phyloP scores from a whole-genome alignment of 2,113 vertebrate genomes.

The Taurulus bubalis region DNA sequence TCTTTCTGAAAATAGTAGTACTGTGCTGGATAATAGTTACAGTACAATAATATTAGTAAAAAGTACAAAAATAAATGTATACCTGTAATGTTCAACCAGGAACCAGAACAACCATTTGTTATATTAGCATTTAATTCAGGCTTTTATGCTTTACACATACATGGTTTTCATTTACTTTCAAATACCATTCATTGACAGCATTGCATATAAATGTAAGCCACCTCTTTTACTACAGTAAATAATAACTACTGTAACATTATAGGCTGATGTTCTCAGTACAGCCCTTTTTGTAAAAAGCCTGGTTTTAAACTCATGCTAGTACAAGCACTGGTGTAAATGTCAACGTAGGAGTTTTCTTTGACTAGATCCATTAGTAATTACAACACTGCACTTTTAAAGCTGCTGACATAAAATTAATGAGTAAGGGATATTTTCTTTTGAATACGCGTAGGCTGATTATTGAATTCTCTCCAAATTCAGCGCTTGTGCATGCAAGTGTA shows the following conservation, averaged over 20 bases:
- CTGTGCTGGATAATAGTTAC: not conserved
- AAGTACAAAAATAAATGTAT: not conserved
- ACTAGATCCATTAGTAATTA: constrained; percentile 41
- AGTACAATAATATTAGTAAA: not conserved
- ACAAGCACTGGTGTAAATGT: constrained; percentile 22
- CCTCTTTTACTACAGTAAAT: not conserved
- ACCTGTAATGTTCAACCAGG: not conserved
- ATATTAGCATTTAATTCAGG: not conserved
- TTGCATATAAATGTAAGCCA: not conserved
- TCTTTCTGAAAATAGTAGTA: not conserved
- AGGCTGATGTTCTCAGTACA: constrained; percentile 1
- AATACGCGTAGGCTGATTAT: constrained; percentile 12
- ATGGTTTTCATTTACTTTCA: constrained; percentile 15
- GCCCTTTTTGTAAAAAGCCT: not conserved
- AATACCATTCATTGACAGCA: not conserved
- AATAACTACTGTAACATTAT: not conserved
- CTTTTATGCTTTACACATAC: not conserved
- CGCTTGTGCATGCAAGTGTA: not conserved
- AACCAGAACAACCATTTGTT: constrained; percentile 2
- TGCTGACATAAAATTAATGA: constrained; percentile 3
- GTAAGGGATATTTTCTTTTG: constrained; percentile 21
- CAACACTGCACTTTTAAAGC: constrained; percentile 20
- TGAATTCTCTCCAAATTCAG: constrained; percentile 21
- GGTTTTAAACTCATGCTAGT: constrained; percentile 14
- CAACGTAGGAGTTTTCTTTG: constrained; percentile 30